phyloP scores from a whole-genome alignment of 2,888 invertebrate genomes.

The Tineola bisselliella region DNA sequence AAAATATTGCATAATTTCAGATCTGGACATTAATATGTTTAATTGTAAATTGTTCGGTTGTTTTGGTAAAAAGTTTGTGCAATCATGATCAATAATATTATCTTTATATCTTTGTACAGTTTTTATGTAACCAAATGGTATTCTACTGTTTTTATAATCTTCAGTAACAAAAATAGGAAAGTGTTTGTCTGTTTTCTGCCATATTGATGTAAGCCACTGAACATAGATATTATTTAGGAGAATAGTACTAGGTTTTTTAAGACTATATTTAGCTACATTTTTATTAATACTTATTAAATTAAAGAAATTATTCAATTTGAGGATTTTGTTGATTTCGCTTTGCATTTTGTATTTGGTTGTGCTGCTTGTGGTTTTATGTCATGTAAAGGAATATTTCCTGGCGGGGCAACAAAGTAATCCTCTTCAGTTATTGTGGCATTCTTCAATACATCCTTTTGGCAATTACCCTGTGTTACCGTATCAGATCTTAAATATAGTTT shows the following conservation, averaged over 20 bases:
- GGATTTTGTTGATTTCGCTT: constrained; percentile 36
- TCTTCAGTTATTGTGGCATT: constrained; percentile 83
- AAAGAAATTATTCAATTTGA: constrained; percentile 40
- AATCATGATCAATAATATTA: constrained; percentile 23
- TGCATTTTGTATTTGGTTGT: constrained; percentile 42
- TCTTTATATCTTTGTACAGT: constrained; percentile 20
- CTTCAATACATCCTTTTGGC: constrained; percentile 73
- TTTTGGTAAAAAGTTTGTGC: constrained; percentile 22
- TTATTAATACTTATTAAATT: constrained; percentile 24
- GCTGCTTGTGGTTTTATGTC: constrained; percentile 37
- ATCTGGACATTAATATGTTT: constrained; percentile 48
- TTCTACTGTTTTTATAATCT: constrained; percentile 14
- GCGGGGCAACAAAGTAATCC: constrained; percentile 91
- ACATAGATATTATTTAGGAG: constrained; percentile 41
- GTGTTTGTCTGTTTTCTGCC: constrained; percentile 36
- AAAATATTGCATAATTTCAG: constrained; percentile 71
- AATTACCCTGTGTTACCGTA: constrained; percentile 73
- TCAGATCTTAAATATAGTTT: constrained; percentile 75
- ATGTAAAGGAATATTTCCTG: constrained; percentile 82
- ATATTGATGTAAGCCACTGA: constrained; percentile 42
- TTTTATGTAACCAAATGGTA: constrained; percentile 32
- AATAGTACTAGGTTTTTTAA: constrained; percentile 37
- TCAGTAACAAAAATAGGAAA: constrained; percentile 35
- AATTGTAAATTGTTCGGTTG: constrained; percentile 35
- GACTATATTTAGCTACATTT: constrained; percentile 24